Evolutionary conservation across 2,888 invertebrate genomes (phyloP), one percentile per base, ranked within the genome.

Genomic region (Alentia gelatinosa): DNA sequence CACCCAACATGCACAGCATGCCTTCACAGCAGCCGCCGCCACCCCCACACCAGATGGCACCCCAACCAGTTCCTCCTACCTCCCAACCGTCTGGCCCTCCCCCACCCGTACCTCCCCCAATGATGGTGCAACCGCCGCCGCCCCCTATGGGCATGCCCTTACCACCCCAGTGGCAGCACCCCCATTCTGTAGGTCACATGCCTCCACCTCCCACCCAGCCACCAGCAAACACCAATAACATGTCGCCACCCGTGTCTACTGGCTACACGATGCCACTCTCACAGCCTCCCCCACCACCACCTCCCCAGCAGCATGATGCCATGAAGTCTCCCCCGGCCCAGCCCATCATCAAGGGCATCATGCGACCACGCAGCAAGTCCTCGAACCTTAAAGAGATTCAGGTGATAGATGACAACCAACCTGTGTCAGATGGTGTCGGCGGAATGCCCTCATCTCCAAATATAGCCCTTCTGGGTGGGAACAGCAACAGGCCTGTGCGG

Each of bases 301-400:
- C 68, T 12, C 37, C 83, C 33, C 50, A 56, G 83, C 39, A 89
- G 68, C 89, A 37, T 23, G n/a, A 37, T 23, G 23, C 68, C 0
- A 47, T 47, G 30, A 33, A 47, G 90, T 68, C 79, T 42, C 68
- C 75, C 0, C 35, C 90, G 26, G 47, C 47, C 42, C 33, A 23
- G 33, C 26, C 19, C 26, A 68, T 89, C 30, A 15, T 68, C 37
- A 63, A 40, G 7, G 40, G n/a, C 89, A 30, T 35, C 42, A 3
- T 90, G 90, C 79, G 90, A 19, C 42, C 12, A 9, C 42, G 86
- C 0, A 47, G 47, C 42, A 86, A 86, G 47, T 35, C 83, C 40
- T 86, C 86, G 15, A 86, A 86, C 35, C 50, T 86, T 19, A 86
- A 23, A 9, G 86, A 86, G 35, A 47, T 86, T 42, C 86, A 42